Evolutionary conservation across 2,888 invertebrate genomes (phyloP).

Genomic region (Sepiola atlantica): DNA sequence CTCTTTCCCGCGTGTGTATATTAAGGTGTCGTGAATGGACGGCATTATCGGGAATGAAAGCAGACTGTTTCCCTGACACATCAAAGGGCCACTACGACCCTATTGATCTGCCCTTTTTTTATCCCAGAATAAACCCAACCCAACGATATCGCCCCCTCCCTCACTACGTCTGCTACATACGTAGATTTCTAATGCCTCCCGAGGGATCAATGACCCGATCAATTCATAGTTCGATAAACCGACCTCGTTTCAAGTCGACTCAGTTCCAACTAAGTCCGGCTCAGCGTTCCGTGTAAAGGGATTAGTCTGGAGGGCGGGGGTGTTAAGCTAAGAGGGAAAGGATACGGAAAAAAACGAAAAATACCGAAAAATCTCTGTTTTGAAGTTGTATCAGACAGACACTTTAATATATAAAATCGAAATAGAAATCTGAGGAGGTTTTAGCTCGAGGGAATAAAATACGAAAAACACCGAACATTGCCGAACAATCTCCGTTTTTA

Average conservation of each 20-base stretch:
- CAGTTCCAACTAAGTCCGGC: background rate
- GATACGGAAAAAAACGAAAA: background rate
- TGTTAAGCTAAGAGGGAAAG: background rate
- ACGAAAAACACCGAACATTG: background rate
- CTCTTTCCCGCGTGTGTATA: background rate
- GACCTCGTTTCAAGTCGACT: slow-evolving; percentile 32
- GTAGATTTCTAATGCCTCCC: background rate
- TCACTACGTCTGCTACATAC: background rate
- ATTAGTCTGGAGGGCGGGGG: background rate
- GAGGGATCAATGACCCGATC: slow-evolving; percentile 13
- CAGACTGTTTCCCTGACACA: slow-evolving; percentile 32
- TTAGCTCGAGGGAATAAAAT: too few relatives aligned
- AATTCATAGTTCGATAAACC: slow-evolving; percentile 1
- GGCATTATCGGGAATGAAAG: background rate
- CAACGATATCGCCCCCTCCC: background rate
- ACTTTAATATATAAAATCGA: too few relatives aligned
- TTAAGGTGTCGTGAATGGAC: background rate
- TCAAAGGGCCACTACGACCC: slow-evolving; percentile 22
- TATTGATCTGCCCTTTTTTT: background rate
- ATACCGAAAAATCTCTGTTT: background rate
- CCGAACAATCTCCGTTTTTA: background rate
- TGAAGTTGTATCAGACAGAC: too few relatives aligned
- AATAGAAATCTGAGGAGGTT: too few relatives aligned
- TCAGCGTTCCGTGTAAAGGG: background rate
- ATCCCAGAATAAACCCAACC: background rate